Conservation (phyloP, 2,797 vertebrate species). For the Xyrichtys novacula region DNA sequence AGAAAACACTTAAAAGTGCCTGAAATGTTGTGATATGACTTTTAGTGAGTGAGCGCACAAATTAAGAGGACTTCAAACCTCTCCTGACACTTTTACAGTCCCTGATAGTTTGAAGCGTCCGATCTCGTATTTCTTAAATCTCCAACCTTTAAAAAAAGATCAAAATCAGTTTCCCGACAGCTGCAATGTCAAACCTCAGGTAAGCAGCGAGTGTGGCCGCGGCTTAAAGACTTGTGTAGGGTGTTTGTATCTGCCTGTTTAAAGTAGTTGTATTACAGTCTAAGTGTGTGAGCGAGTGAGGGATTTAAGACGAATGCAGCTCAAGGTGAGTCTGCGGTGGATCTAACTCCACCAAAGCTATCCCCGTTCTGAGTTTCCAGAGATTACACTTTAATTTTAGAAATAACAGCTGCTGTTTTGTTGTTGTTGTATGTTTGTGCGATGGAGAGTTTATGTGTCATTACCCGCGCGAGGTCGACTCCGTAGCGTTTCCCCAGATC, state of each 20-base stretch:
- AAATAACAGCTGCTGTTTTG: slow-evolving; percentile 26
- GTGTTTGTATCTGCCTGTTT: slow-evolving; percentile 25
- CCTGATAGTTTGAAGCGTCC: slow-evolving; percentile 11
- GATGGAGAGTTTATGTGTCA: slow-evolving; percentile 37
- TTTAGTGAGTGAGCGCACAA: background rate
- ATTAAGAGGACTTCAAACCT: background rate
- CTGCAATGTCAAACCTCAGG: slow-evolving; percentile 45
- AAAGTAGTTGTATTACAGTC: slow-evolving; percentile 23
- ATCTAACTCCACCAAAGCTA: slow-evolving; percentile 50
- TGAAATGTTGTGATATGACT: background rate
- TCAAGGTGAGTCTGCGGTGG: slow-evolving; percentile 46
- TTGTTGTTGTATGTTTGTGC: slow-evolving; percentile 34
- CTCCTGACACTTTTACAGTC: slow-evolving; percentile 23
- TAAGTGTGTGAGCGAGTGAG: slow-evolving; percentile 32
- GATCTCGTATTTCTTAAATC: slow-evolving; percentile 1
- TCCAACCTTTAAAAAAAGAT: slow-evolving; percentile 29
- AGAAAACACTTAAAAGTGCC: slow-evolving; percentile 27
- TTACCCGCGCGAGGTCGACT: slow-evolving; percentile 89
- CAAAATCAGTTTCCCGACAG: slow-evolving; percentile 45
- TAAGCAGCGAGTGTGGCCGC: slow-evolving; percentile 24
- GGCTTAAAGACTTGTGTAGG: slow-evolving; percentile 20
- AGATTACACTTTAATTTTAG: slow-evolving; percentile 51
- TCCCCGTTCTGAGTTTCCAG: slow-evolving; percentile 42
- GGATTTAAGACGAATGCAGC: slow-evolving; percentile 67
- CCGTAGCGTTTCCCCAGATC: slow-evolving; percentile 91